Percentiles rank a stretch among this genome's conserved stretches.
These are phyloP conservation scores for Ptychoptera albimana DNA, from an alignment of 2,888 invertebrate species.

Conservation along the genomic window DNA sequence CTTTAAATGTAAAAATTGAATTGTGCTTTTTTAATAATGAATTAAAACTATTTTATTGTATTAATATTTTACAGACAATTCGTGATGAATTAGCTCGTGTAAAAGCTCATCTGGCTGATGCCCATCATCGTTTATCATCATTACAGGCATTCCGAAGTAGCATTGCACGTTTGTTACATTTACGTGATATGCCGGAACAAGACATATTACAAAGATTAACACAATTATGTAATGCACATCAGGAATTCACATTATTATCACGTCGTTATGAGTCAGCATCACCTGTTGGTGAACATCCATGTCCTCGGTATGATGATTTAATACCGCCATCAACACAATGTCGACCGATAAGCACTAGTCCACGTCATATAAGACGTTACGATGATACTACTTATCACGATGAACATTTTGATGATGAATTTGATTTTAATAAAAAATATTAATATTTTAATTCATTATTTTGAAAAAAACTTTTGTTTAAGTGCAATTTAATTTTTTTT, in stretches of 20 bases:
- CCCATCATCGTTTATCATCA: slow-evolving; percentile 60
- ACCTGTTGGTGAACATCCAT: slow-evolving; percentile 22
- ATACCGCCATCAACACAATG: slow-evolving; percentile 22
- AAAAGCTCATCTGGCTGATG: slow-evolving; percentile 57
- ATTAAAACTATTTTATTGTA: neutral
- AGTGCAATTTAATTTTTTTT: no score
- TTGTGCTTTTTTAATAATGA: neutral
- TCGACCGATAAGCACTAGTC: slow-evolving; percentile 21
- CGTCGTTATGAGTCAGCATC: slow-evolving; percentile 45
- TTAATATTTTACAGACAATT: slow-evolving; percentile 33
- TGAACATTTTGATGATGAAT: slow-evolving; percentile 21
- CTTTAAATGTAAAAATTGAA: slow-evolving; percentile 22
- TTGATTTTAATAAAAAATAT: slow-evolving; percentile 22
- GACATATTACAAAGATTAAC: slow-evolving; percentile 63
- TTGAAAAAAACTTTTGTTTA: no score
- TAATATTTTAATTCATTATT: slow-evolving; percentile 7
- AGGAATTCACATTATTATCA: slow-evolving; percentile 72
- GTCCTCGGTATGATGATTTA: slow-evolving; percentile 8
- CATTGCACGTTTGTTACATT: slow-evolving; percentile 55
- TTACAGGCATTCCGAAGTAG: slow-evolving; percentile 61
- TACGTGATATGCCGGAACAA: slow-evolving; percentile 56
- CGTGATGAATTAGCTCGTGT: slow-evolving; percentile 60
- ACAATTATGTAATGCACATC: slow-evolving; percentile 71
- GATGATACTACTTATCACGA: slow-evolving; percentile 11
- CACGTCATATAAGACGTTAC: slow-evolving; percentile 8